Evolutionary conservation across 1,140 invertebrate species (phyloP), one percentile per base, ranked within the genome.

Genomic region (Cotesia chilonis): DNA sequence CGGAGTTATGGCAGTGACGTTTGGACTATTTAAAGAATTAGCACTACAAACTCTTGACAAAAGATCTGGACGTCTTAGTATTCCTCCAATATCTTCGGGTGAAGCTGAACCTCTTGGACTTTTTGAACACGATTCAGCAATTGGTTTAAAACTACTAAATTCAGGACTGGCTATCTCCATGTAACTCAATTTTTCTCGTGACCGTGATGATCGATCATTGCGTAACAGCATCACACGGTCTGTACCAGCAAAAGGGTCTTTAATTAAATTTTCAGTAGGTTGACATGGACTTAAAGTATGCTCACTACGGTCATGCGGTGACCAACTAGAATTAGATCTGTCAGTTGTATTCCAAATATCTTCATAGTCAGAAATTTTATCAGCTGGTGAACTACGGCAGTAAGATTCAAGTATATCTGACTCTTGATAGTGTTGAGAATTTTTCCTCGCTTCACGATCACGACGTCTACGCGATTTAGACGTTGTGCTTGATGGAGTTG

Each of bases 341-440:
- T 84, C 85, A 36, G 81, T 89, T 81, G 82, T 88, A 79, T 86
- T 94, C 96, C 96, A 98, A 74, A 98, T 92, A 82, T 98, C 96
- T 86, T 98, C 96, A 83, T 98, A 98, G 85, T 98, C 96, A 71
- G 95, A 96, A 28, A 95, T 92, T 87, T 97, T 97, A 81, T 98
- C 96, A 59, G 93, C 92, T 5, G 96, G 87, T 4, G 93, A 94
- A 82, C 95, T 96, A 72, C 92, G 89, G 78, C 94, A 96, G 82
- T 96, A 97, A 28, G 93, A 94, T 81, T 95, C 94, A 55, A 95
- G 84, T 64, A 95, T 95, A 81, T 95, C 94, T 5, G 93, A 95
- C 79, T 95, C 94, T 83, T 93, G 89, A 78, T 92, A 92, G 72
- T 90, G 90, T 41, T 89, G 86, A 0, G 89, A 89, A 74, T 89